Conservation (phyloP, 2,113 vertebrate genomes). For the Felis catus region DNA sequence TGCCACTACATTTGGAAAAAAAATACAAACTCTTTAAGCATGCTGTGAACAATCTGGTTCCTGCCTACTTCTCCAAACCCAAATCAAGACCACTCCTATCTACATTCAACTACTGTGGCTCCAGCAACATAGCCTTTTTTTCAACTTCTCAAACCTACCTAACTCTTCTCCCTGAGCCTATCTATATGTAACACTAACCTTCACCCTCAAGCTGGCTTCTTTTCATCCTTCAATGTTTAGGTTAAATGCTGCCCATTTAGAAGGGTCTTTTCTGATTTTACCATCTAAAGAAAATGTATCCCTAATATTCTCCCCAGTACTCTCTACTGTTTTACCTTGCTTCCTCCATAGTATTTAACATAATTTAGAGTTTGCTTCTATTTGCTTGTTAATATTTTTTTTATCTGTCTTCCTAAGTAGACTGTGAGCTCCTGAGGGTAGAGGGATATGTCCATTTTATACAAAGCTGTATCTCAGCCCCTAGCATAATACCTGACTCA, state of each 20-base stretch:
- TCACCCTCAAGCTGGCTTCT: neutral
- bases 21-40: neutral
- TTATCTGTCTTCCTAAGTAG: neutral
- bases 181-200: neutral
- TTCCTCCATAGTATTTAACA: neutral
- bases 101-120: neutral
- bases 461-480: neutral
- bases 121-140: neutral
- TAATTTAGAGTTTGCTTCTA: neutral
- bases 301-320: neutral
- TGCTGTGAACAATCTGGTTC: neutral
- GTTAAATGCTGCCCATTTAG: neutral
- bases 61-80: neutral
- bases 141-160: neutral
- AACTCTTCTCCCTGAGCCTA: neutral
- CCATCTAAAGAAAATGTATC: neutral
- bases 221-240: constrained; percentile 9
- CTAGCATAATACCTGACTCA: neutral
- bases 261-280: constrained; percentile 14
- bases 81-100: neutral
- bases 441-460: neutral
- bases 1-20: neutral
- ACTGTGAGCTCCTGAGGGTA: neutral
- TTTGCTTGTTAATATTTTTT: neutral
- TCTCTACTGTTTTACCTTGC: neutral